These are phyloP conservation scores for Serilophus lunatus DNA, from an alignment of 2,113 vertebrate genomes.

Conservation along the genomic window DNA sequence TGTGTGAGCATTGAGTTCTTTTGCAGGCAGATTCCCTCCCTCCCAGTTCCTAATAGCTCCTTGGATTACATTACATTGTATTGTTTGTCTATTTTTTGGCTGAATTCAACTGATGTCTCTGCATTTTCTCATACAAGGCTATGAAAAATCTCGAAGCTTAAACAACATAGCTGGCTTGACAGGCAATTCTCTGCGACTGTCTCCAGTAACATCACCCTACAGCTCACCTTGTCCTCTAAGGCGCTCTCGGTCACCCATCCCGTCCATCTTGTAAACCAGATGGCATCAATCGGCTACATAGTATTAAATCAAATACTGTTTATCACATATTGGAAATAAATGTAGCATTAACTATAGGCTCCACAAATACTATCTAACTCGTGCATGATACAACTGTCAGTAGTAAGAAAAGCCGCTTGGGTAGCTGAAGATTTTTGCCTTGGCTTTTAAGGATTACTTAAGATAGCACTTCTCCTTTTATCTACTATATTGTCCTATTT, in stretches of 20 bases:
- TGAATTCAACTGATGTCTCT: conserved; percentile 86
- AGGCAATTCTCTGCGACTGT: conserved; percentile 89
- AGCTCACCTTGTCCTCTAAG: conserved; percentile 92
- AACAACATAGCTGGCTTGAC: conserved; percentile 94
- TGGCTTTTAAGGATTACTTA: conserved; percentile 68
- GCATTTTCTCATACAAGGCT: conserved; percentile 90
- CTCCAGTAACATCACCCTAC: conserved; percentile 93
- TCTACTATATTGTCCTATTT: conserved; percentile 59
- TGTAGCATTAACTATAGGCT: conserved; percentile 69
- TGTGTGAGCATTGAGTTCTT: conserved; percentile 58
- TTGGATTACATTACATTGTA: conserved; percentile 76
- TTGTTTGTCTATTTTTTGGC: conserved; percentile 81
- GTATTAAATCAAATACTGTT: conserved; percentile 64
- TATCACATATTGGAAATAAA: conserved; percentile 64
- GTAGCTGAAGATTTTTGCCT: conserved; percentile 64
- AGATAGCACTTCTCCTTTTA: conserved; percentile 65
- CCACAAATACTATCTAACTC: conserved; percentile 65
- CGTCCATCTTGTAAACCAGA: conserved; percentile 90
- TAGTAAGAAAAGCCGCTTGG: conserved; percentile 68
- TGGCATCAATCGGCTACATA: conserved; percentile 66
- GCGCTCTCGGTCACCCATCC: conserved; percentile 90
- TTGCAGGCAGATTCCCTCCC: conserved; percentile 42
- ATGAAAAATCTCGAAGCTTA: conserved; percentile 95
- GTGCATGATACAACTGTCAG: conserved; percentile 71
- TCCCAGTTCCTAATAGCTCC: conserved; percentile 45